Evolutionary conservation across 2,113 vertebrate species (phyloP).

Genomic region (Tor tambroides): DNA sequence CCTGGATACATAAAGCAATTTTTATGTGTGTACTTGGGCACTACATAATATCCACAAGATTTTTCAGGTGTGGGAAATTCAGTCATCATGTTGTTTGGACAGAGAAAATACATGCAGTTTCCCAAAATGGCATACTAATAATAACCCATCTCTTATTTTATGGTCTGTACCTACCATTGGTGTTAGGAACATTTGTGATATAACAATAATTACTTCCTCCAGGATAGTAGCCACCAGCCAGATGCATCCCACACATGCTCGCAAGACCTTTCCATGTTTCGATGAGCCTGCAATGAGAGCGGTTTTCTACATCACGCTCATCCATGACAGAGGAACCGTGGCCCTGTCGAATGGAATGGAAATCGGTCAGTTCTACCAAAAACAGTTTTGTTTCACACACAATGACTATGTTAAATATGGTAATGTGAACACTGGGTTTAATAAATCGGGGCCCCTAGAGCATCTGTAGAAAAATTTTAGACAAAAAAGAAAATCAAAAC

Average conservation of each 20-base stretch:
- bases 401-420: not conserved
- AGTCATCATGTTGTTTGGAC: not conserved
- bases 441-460: not conserved
- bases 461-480: not conserved
- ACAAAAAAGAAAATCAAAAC: too few relatives aligned
- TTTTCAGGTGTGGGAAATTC: not conserved
- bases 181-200: not conserved
- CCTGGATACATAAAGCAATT: not conserved
- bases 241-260: constrained; percentile 86
- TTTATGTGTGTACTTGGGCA: not conserved
- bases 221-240: constrained; percentile 89
- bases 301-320: constrained; percentile 79
- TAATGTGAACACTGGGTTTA: not conserved
- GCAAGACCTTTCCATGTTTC: constrained; percentile 92
- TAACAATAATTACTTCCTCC: constrained; percentile 23
- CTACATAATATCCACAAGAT: not conserved
- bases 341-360: constrained; percentile 86
- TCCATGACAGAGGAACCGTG: constrained; percentile 59
- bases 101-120: not conserved
- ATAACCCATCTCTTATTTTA: not conserved
- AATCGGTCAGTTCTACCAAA: constrained; percentile 64
- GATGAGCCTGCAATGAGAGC: constrained; percentile 90
- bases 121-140: not conserved
- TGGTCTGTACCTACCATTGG: not conserved
- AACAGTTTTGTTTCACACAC: not conserved